Base-by-base conservation (phyloP, 1,140 invertebrate genomes). In the Apis mellifera region DNA sequence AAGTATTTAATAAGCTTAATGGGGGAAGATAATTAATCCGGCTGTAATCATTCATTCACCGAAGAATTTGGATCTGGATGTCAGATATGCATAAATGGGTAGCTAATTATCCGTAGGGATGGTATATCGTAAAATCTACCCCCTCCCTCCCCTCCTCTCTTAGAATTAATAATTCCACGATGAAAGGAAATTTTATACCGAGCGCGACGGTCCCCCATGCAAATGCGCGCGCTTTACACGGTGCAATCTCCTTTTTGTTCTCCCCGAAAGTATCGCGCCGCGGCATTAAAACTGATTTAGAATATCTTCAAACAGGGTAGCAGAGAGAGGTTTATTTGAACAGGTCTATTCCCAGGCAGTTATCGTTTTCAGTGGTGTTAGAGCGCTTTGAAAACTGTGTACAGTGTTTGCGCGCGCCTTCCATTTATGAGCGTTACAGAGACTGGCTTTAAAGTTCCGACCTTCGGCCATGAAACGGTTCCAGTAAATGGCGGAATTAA, bases 351-450 rank as follows among this genome's bases (percentile, higher is more conserved):
- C 42, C 15, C n/a, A 42, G 66, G 48, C 48, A 69, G 21, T 69
- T 50, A 69, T 69, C 66, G 66, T 69, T n/a, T 69, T 13, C 66
- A 69, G 12, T 23, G 66, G 21, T 69, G 42, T 50, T 69, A 52
- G n/a, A 64, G 48, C 26, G 48, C 66, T 69, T 69, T 17, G 66
- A 50, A 26, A 48, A 23, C 21, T 69, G n/a, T 69, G n/a, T 50
- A 23, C 48, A 69, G 11, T 69, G 66, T 69, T 69, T 48, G 66
- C 66, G 42, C 66, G 42, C 26, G 62, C 62, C 26, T 23, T 21
- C 23, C 23, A 64, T 50, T 69, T 48, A 50, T 50, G 21, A 50
- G 12, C 66, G 66, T 50, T 69, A 15, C 66, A 42, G 32, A 42
- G 32, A 13, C 15, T 21, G n/a, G n/a, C 48, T 69, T 50, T 69